phyloP scores from a whole-genome alignment of 1,140 invertebrate genomes.

The Anastatus disparis region DNA sequence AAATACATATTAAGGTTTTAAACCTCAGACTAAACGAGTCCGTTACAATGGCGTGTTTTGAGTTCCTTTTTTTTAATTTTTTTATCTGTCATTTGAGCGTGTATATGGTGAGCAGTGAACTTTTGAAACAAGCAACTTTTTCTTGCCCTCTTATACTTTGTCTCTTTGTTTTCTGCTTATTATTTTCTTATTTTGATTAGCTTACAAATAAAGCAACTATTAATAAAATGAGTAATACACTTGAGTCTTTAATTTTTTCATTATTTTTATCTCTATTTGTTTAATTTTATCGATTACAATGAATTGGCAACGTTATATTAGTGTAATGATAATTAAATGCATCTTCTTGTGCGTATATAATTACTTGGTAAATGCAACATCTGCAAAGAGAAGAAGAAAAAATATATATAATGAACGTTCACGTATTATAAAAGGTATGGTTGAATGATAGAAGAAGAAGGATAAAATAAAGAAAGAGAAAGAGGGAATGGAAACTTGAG shows the following conservation, averaged over 20 bases:
- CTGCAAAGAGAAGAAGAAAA: too few species aligned
- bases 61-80: too few species aligned
- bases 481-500: conserved; percentile 58
- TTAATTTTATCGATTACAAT: too few species aligned
- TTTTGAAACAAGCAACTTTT: not conserved
- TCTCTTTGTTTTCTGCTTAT: not conserved
- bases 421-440: conserved; percentile 20
- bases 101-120: not conserved
- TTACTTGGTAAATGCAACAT: too few species aligned
- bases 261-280: too few species aligned
- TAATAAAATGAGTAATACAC: conserved; percentile 30
- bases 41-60: conserved; percentile 17
- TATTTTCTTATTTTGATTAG: conserved; percentile 4
- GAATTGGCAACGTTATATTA: too few species aligned
- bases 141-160: too few species aligned
- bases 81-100: too few species aligned
- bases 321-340: too few species aligned
- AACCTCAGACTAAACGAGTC: conserved; percentile 34
- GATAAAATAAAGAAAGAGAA: too few species aligned
- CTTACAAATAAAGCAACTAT: conserved; percentile 29
- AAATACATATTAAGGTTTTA: not conserved
- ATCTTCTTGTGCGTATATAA: too few species aligned
- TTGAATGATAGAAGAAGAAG: conserved; percentile 40
- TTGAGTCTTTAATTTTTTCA: too few species aligned
- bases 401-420: conserved; percentile 11